Conservation (phyloP, 2,113 vertebrate genomes). For the Eulemur macaco region DNA sequence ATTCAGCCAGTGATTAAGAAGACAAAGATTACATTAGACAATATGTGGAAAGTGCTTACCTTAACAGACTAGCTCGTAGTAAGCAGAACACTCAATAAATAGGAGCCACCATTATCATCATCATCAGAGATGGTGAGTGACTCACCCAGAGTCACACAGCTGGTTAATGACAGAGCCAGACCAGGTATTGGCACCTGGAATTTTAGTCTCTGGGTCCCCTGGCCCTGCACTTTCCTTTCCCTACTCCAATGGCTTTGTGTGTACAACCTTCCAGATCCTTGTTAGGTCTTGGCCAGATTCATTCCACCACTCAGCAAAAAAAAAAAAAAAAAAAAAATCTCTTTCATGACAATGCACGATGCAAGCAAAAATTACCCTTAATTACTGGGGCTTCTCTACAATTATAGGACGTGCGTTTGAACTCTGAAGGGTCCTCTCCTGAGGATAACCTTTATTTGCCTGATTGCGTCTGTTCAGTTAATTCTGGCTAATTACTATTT, state of each 20-base stretch:
- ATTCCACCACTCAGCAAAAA: constrained; percentile 44
- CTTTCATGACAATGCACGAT: constrained; percentile 61
- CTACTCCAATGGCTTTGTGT: not conserved
- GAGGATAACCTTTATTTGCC: constrained; percentile 90
- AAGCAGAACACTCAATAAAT: not conserved
- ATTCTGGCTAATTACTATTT: constrained; percentile 89
- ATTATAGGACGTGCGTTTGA: constrained; percentile 83
- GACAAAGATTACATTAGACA: not conserved
- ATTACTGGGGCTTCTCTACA: constrained; percentile 84
- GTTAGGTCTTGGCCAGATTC: constrained; percentile 58
- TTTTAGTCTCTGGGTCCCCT: not conserved
- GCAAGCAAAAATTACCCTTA: constrained; percentile 81
- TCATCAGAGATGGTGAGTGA: not conserved
- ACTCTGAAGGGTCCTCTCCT: constrained; percentile 85
- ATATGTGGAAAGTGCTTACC: not conserved
- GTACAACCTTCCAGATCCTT: not conserved
- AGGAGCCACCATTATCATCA: not conserved
- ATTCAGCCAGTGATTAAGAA: not conserved
- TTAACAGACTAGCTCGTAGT: not conserved
- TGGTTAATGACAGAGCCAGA: not conserved
- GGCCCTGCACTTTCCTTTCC: not conserved
- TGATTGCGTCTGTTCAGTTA: constrained; percentile 89
- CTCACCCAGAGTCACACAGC: not conserved
- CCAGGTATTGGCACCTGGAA: not conserved
- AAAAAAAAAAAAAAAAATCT: constrained; percentile 9